Conservation (phyloP, 2,113 vertebrate genomes). For the Esox niger region DNA sequence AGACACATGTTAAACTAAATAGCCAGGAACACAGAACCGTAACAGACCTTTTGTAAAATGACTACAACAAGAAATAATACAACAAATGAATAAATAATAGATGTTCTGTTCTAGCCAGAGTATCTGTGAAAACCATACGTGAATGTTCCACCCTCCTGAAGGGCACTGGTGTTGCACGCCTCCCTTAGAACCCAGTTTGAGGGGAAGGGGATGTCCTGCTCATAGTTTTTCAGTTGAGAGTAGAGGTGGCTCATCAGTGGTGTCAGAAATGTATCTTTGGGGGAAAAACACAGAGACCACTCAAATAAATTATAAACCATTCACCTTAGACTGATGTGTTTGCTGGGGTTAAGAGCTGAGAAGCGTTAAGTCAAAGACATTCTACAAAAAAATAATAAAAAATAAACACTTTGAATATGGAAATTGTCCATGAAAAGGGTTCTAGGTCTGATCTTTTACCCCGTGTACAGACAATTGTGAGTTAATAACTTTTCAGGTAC, state of each 20-base stretch:
- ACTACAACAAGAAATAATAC: background rate
- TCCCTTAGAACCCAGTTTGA: conserved; percentile 84
- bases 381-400: too few relatives aligned
- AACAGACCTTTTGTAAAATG: too few relatives aligned
- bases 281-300: background rate
- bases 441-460: background rate
- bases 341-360: too few relatives aligned
- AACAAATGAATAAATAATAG: background rate
- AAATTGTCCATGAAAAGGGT: too few relatives aligned
- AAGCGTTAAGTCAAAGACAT: too few relatives aligned
- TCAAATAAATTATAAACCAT: background rate
- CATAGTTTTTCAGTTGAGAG: conserved; percentile 72
- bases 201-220: conserved; percentile 64
- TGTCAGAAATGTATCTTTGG: conserved; percentile 79
- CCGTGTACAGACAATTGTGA: background rate
- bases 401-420: too few relatives aligned
- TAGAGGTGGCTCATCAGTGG: conserved; percentile 76
- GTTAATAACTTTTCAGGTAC: conserved; percentile 64
- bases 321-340: background rate
- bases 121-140: conserved; percentile 69
- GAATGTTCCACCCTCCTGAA: conserved; percentile 95
- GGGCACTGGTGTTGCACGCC: conserved; percentile 83
- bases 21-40: too few relatives aligned
- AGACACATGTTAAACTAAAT: too few relatives aligned
- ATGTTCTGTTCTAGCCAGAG: background rate